Evolutionary conservation across 2,113 vertebrate species (phyloP).

Genomic region (Candoia aspera): DNA sequence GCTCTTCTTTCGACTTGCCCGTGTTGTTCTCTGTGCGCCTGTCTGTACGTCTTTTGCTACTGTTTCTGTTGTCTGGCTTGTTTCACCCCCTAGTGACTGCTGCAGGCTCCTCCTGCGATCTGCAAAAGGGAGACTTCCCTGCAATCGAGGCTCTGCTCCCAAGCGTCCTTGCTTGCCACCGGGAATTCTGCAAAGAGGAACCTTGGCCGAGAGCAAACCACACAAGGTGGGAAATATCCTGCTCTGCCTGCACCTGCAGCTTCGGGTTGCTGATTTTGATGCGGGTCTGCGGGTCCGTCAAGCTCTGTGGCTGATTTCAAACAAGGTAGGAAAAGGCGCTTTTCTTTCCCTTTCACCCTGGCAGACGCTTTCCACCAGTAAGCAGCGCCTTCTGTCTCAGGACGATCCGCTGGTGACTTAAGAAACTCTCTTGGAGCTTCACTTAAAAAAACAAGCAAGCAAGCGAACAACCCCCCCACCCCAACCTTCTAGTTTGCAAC

Average conservation of each 20-base stretch:
- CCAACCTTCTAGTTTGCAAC: background rate
- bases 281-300: background rate
- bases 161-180: conserved; percentile 6
- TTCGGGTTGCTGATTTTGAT: conserved; percentile 23
- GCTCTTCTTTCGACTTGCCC: background rate
- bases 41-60: background rate
- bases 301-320: background rate
- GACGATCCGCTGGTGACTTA: background rate
- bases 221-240: background rate
- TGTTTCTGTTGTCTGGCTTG: background rate
- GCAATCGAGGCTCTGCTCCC: conserved; percentile 26
- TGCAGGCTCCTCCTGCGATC: conserved; percentile 38
- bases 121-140: conserved; percentile 22
- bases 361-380: background rate
- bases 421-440: background rate
- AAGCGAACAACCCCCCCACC: background rate
- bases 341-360: background rate
- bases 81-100: conserved; percentile 16
- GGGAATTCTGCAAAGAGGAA: background rate
- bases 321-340: conserved; percentile 20
- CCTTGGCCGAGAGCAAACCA: background rate
- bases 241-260: background rate
- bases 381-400: background rate
- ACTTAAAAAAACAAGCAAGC: background rate
- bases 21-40: background rate